Percentiles rank a stretch among this genome's conserved stretches.
Conservation (phyloP, 2,888 invertebrate species). For the Busseola fusca region DNA sequence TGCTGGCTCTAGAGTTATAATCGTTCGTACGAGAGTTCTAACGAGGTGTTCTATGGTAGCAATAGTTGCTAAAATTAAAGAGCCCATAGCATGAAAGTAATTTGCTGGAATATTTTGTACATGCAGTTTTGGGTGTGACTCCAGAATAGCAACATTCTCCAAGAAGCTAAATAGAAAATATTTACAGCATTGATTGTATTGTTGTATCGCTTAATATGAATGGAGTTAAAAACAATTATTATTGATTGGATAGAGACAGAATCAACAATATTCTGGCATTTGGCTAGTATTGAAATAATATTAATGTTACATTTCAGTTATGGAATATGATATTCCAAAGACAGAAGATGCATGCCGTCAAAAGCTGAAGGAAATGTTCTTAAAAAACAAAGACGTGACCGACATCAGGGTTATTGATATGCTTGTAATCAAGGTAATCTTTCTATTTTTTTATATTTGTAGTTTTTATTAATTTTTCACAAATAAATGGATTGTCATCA, state of each 20-base stretch:
- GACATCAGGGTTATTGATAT: slow-evolving; percentile 97
- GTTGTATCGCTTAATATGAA: neutral
- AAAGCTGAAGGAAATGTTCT: slow-evolving; percentile 94
- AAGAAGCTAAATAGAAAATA: neutral
- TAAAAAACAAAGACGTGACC: slow-evolving; percentile 92
- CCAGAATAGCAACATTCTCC: neutral
- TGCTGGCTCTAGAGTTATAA: neutral
- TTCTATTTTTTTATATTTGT: slow-evolving; percentile 5
- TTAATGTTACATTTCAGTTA: slow-evolving; percentile 88
- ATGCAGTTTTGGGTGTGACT: neutral
- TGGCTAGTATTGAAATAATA: neutral
- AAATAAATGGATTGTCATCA: neutral
- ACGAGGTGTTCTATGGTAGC: no score
- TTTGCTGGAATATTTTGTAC: neutral
- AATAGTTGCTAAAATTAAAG: neutral
- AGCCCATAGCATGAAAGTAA: neutral
- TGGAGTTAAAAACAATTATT: neutral
- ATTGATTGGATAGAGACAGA: neutral
- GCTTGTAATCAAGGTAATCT: slow-evolving; percentile 95
- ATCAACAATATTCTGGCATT: neutral
- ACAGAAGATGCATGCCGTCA: slow-evolving; percentile 90
- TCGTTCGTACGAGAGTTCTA: neutral
- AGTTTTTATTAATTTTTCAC: neutral
- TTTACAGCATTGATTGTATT: neutral
- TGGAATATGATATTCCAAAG: slow-evolving; percentile 95